A percentile compares a stretch with the other conserved stretches of the same genome.
These are phyloP conservation scores for Caerostris extrusa DNA, from an alignment of 1,140 invertebrate genomes.

Conservation along the genomic window DNA sequence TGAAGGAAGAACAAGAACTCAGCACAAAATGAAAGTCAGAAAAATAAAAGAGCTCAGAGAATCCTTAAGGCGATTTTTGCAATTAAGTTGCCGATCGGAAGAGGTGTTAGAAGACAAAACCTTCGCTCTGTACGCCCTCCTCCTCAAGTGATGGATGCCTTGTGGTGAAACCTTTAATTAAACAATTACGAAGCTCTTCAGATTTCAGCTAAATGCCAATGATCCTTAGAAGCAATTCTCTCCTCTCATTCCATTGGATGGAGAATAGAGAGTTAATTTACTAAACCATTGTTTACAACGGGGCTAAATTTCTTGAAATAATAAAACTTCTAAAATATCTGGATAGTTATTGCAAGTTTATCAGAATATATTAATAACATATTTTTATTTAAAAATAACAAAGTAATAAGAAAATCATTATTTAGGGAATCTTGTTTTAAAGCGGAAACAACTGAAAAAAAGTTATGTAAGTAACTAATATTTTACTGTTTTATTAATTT, in stretches of 20 bases:
- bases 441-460: no score
- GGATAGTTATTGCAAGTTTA: background rate
- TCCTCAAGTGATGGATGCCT: slow-evolving; percentile 62
- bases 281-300: slow-evolving; percentile 20
- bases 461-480: no score
- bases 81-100: slow-evolving; percentile 57
- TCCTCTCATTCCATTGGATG: background rate
- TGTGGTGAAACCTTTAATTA: slow-evolving; percentile 70
- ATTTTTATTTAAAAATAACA: no score
- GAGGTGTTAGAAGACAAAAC: background rate
- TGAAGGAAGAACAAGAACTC: slow-evolving; percentile 66
- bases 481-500: no score
- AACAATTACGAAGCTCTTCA: slow-evolving; percentile 73
- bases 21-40: slow-evolving; percentile 50
- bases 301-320: slow-evolving; percentile 7
- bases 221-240: background rate
- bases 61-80: slow-evolving; percentile 45
- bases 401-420: no score
- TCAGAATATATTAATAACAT: background rate
- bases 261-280: background rate
- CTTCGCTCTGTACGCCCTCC: background rate
- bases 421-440: no score
- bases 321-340: background rate
- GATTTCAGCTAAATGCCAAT: slow-evolving; percentile 56
- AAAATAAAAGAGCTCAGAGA: slow-evolving; percentile 30